A percentile compares a stretch with the other conserved stretches of the same genome.
Conservation (phyloP, 2,113 vertebrate species). For the Electrona antarctica region DNA sequence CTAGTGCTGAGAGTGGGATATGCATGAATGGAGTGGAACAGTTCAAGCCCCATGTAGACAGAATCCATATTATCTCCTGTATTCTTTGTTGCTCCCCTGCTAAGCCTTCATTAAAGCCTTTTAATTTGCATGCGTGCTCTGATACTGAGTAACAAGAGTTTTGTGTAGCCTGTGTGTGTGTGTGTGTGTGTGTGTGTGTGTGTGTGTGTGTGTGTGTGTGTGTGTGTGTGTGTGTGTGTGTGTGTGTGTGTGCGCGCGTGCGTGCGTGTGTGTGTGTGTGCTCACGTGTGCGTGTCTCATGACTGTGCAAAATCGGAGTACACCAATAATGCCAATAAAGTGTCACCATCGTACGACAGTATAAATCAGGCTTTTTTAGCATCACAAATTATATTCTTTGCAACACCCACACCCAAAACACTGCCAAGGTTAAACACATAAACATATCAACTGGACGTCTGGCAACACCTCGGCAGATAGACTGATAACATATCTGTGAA, state of each 20-base stretch:
- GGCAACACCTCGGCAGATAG: constrained; percentile 31
- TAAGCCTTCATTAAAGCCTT: constrained; percentile 44
- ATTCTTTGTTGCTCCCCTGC: constrained; percentile 27
- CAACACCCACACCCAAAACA: constrained; percentile 17
- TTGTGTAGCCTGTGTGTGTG: not conserved
- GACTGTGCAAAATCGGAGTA: not conserved
- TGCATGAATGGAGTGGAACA: constrained; percentile 28
- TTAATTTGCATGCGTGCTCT: constrained; percentile 46
- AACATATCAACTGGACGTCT: constrained; percentile 32
- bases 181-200: not conserved
- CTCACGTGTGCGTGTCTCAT: not conserved
- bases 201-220: not conserved
- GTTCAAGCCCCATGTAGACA: constrained; percentile 11
- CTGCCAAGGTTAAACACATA: constrained; percentile 40
- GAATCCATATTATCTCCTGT: constrained; percentile 44
- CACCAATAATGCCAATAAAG: constrained; percentile 11
- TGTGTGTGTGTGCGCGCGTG: not conserved
- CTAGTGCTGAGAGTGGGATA: not conserved
- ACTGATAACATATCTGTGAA: constrained; percentile 45
- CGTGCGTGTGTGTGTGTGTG: not conserved
- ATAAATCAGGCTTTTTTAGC: not conserved
- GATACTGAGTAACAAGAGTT: constrained; percentile 57
- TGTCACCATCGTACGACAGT: constrained; percentile 24
- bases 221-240: constrained; percentile 10
- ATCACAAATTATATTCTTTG: constrained; percentile 31